phyloP scores from a whole-genome alignment of 1,140 invertebrate species.

The Drosophila biarmipes region DNA sequence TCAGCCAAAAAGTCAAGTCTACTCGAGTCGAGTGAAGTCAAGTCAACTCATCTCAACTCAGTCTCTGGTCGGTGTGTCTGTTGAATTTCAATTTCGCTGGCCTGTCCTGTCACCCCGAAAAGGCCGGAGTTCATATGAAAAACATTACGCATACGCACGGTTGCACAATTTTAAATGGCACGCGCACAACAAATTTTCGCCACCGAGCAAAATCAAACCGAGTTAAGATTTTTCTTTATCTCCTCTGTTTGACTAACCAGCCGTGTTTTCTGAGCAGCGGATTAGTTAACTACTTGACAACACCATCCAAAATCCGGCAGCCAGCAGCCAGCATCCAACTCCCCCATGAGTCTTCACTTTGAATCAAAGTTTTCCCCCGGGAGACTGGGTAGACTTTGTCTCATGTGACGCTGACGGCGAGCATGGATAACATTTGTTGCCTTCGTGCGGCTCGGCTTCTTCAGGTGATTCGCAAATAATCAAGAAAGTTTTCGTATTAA shows the following conservation, averaged over 20 bases:
- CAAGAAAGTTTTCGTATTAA: slow-evolving; percentile 81
- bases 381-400: slow-evolving; percentile 22
- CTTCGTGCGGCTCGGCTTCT: slow-evolving; percentile 24
- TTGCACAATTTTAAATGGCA: slow-evolving; percentile 83
- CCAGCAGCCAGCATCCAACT: neutral
- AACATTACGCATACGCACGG: slow-evolving; percentile 82
- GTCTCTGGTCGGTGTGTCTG: slow-evolving; percentile 56
- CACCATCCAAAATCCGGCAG: slow-evolving; percentile 6
- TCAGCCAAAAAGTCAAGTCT: slow-evolving; percentile 69
- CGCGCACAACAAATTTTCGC: slow-evolving; percentile 63
- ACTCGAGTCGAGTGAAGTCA: slow-evolving; percentile 51
- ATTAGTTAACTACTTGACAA: slow-evolving; percentile 77
- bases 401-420: slow-evolving; percentile 42
- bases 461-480: slow-evolving; percentile 80
- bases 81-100: slow-evolving; percentile 75
- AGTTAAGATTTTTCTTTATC: slow-evolving; percentile 44
- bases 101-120: slow-evolving; percentile 65
- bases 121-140: slow-evolving; percentile 75
- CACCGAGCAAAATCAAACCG: slow-evolving; percentile 45
- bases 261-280: slow-evolving; percentile 62
- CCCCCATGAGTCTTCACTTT: slow-evolving; percentile 39
- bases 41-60: slow-evolving; percentile 27
- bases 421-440: slow-evolving; percentile 67
- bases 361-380: slow-evolving; percentile 65
- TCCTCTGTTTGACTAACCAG: slow-evolving; percentile 67